phyloP scores from a whole-genome alignment of 1,140 invertebrate species.

The Hirudo medicinalis region DNA sequence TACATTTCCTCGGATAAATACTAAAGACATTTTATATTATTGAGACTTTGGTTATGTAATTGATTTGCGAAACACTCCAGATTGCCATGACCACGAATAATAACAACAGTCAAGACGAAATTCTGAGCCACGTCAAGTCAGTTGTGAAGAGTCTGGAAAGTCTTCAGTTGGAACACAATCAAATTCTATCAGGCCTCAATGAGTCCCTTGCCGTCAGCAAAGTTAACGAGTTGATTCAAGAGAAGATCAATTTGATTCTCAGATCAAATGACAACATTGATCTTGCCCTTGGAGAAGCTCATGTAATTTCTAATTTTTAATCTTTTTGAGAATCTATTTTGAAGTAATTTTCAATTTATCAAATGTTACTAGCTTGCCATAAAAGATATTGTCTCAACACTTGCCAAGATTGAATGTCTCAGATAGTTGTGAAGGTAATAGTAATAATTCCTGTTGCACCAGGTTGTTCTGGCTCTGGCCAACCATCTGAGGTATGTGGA shows the following conservation, averaged over 20 bases:
- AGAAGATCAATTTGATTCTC: slow-evolving; percentile 72
- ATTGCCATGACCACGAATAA: too few species aligned
- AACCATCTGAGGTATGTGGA: slow-evolving; percentile 2
- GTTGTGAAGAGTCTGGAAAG: slow-evolving; percentile 6
- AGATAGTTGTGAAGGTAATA: background rate
- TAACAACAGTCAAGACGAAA: background rate
- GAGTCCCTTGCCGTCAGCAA: background rate
- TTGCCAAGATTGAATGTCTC: background rate
- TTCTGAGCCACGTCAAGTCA: background rate
- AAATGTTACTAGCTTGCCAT: background rate
- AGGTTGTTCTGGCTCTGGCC: background rate
- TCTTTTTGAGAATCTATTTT: background rate
- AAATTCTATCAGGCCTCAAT: slow-evolving; percentile 5
- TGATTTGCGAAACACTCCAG: too few species aligned
- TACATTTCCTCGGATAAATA: too few species aligned
- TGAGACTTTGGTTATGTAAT: too few species aligned
- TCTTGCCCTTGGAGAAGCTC: slow-evolving; percentile 80
- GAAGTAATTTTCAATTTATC: too few species aligned
- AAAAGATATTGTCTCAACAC: background rate
- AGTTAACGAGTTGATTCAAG: slow-evolving; percentile 43
- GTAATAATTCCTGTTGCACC: slow-evolving; percentile 25
- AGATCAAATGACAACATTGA: slow-evolving; percentile 94
- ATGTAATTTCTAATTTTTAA: background rate
- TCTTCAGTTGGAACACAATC: background rate
- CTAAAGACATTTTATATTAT: too few species aligned